A percentile compares a stretch with the other conserved stretches of the same genome.
phyloP scores from a whole-genome alignment of 1,140 invertebrate species.

The Caenorhabditis remanei region DNA sequence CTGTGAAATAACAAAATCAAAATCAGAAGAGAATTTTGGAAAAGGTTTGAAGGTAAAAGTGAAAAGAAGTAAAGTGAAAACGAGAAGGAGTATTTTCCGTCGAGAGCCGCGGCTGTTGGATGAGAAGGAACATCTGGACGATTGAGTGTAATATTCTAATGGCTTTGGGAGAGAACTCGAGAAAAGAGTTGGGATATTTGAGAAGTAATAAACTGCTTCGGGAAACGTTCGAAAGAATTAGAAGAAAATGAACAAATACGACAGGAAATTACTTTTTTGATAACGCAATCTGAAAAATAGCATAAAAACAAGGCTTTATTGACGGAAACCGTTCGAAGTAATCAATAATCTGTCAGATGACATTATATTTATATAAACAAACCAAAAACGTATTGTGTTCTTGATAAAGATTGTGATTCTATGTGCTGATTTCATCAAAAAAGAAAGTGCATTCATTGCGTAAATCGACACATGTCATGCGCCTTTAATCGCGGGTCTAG shows the following conservation, averaged over 20 bases:
- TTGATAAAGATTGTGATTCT: neutral
- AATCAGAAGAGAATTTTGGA: neutral
- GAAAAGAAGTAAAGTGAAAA: slow-evolving; percentile 45
- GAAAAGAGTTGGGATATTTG: neutral
- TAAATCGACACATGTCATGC: neutral
- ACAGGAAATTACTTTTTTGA: neutral
- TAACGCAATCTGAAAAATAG: too few species aligned
- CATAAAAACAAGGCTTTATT: too few species aligned
- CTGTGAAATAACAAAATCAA: neutral
- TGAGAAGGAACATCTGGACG: slow-evolving; percentile 44
- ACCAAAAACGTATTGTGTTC: neutral
- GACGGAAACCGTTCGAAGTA: neutral
- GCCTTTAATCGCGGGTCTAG: slow-evolving; percentile 44
- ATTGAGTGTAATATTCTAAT: slow-evolving; percentile 45
- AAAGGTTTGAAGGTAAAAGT: too few species aligned
- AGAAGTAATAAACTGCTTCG: neutral
- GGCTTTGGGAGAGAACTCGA: neutral
- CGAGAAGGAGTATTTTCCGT: neutral
- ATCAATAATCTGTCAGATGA: slow-evolving; percentile 6
- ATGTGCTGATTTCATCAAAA: neutral
- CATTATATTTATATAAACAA: neutral
- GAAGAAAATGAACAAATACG: neutral
- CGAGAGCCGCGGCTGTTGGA: neutral
- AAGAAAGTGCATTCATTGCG: neutral
- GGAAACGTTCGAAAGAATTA: neutral